Percentiles rank a stretch among this genome's conserved stretches.
These are phyloP conservation scores for Numenius arquata DNA, from an alignment of 2,113 vertebrate species.

Conservation along the genomic window DNA sequence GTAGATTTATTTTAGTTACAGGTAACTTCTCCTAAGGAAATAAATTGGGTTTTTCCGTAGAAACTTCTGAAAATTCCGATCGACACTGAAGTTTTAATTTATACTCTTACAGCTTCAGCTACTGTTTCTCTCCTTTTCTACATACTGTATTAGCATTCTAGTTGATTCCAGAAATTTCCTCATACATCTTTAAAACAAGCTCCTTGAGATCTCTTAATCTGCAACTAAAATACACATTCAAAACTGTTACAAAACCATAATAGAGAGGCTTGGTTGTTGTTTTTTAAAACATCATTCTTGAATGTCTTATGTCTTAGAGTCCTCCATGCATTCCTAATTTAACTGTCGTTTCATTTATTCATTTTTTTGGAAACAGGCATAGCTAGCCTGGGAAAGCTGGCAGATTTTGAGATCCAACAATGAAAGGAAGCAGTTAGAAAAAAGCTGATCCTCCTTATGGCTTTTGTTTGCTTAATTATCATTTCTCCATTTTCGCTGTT, in stretches of 20 bases:
- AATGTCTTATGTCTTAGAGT: background rate
- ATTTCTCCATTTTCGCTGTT: background rate
- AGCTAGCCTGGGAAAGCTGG: background rate
- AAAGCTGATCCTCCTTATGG: background rate
- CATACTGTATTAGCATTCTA: background rate
- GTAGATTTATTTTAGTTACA: background rate
- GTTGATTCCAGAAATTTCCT: background rate
- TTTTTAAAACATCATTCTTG: background rate
- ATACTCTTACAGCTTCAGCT: background rate
- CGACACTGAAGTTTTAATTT: background rate
- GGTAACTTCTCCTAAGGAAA: background rate
- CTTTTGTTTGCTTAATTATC: slow-evolving; percentile 30
- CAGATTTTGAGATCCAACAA: background rate
- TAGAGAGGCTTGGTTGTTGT: background rate
- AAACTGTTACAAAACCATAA: background rate
- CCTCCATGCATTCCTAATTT: background rate
- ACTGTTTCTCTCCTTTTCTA: background rate
- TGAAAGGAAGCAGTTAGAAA: background rate
- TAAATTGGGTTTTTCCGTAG: background rate
- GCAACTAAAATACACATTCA: background rate
- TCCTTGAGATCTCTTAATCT: background rate
- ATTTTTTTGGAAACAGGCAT: background rate
- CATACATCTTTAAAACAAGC: background rate
- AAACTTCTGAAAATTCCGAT: background rate
- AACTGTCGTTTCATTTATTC: background rate